Base-by-base conservation (phyloP, 2,113 vertebrate genomes). In the Neodon shergylaensis region DNA sequence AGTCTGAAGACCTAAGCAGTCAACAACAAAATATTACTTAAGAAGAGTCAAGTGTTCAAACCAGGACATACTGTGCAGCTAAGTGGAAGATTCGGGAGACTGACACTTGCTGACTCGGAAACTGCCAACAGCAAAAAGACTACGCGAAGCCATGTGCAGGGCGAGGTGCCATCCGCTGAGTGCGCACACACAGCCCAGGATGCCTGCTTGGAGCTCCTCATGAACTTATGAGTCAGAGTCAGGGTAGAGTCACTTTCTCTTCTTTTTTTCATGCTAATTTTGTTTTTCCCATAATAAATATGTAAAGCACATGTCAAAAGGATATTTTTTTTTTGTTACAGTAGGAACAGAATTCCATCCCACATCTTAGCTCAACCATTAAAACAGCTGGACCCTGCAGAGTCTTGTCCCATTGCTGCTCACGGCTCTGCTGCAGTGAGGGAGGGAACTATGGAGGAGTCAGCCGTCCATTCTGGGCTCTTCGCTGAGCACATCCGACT, bases 161-260 rank as follows among this genome's bases (percentile, higher is more conserved):
- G 54, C 2, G 26, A 47, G 11, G n/a, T 33, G n/a, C n/a, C 70
- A 61, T 70, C 47, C 1, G 0, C 44, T 36, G 66, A 16, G 22
- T 24, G 8, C 16, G 12, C 21, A 82, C n/a, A 33, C n/a, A 36
- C 6, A 17, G 44, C 26, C 6, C 24, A 1, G 72, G 2, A 7
- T 2, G 42, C 28, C 33, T 10, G 24, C 19, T 61, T 16, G n/a
- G 24, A 2, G 5, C 21, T 26, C 78, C 33, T 8, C 0, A 0
- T 1, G 47, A 11, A 72, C 68, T n/a, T 72, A 73, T 8, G 70
- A 39, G 70, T 19, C n/a, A 10, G 70, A 39, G 70, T 19, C n/a
- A 10, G 26, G 5, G 1, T 16, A 33, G 13, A 11, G 16, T 4
- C n/a, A 79, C 7, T 65, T 22, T 65, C 12, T 42, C 77, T 19